A percentile compares a stretch with the other conserved stretches of the same genome.
Evolutionary conservation across 2,888 invertebrate genomes (phyloP).

Genomic region (Eupithecia pulchellata): DNA sequence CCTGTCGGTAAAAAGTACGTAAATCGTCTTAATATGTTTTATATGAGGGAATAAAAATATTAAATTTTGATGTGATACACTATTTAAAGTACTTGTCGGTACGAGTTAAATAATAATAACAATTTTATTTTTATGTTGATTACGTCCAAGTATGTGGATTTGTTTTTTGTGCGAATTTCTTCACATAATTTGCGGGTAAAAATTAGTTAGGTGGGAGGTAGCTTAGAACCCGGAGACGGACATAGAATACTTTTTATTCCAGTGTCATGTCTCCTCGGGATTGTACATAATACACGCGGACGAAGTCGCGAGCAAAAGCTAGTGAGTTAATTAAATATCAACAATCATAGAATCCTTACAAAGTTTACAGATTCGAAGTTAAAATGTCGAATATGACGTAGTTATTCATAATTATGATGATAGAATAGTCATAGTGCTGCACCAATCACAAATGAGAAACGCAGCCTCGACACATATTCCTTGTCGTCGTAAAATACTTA

Average conservation of each 20-base stretch:
- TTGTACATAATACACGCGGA: no score
- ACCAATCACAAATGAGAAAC: constrained; percentile 69
- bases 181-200: neutral
- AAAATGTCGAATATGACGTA: constrained; percentile 39
- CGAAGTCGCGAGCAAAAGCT: no score
- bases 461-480: constrained; percentile 81
- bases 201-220: no score
- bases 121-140: neutral
- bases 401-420: constrained; percentile 41
- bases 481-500: constrained; percentile 66
- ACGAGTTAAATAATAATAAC: neutral
- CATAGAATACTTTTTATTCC: no score
- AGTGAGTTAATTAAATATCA: neutral
- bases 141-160: neutral
- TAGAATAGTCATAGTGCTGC: constrained; percentile 52
- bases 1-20: neutral
- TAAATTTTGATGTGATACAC: neutral
- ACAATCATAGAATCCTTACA: constrained; percentile 5
- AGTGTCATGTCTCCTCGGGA: no score
- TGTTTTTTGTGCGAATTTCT: neutral
- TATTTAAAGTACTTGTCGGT: neutral
- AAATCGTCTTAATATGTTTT: neutral
- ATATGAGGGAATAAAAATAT: neutral
- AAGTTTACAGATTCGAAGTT: constrained; percentile 5
- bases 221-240: no score